Percentiles rank a stretch among this genome's conserved stretches.
These are phyloP conservation scores for Macropis europaea DNA, from an alignment of 2,888 invertebrate species.

Conservation along the genomic window DNA sequence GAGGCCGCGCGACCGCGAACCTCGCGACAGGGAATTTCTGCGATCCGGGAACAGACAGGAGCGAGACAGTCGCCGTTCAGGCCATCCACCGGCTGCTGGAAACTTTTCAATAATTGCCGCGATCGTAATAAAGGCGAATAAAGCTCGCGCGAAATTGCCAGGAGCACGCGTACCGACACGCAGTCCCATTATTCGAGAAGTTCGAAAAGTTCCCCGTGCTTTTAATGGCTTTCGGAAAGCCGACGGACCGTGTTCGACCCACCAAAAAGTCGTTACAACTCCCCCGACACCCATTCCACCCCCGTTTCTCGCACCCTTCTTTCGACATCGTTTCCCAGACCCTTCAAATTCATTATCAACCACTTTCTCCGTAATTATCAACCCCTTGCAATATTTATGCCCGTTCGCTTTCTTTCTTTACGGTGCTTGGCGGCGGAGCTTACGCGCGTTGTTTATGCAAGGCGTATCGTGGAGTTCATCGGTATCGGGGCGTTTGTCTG, in stretches of 20 bases:
- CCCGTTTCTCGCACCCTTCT: conserved; percentile 39
- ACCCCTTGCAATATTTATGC: too few species aligned
- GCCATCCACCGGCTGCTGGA: conserved; percentile 27
- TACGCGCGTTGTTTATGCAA: too few species aligned
- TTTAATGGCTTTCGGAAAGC: conserved; percentile 73
- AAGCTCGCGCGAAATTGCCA: conserved; percentile 71
- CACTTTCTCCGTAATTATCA: too few species aligned
- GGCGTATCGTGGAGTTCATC: too few species aligned
- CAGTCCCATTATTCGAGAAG: conserved; percentile 73
- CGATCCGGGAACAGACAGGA: background rate
- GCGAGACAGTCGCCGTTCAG: conserved; percentile 43
- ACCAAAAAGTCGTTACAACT: conserved; percentile 74
- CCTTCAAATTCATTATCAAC: too few species aligned
- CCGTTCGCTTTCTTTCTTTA: too few species aligned
- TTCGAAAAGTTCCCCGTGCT: conserved; percentile 69
- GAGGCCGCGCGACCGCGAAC: background rate
- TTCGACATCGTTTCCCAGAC: conserved; percentile 9
- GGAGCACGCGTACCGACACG: conserved; percentile 67
- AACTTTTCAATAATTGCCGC: conserved; percentile 75
- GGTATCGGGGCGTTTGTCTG: too few species aligned
- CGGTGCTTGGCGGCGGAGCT: too few species aligned
- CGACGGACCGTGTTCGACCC: conserved; percentile 60
- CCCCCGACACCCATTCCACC: conserved; percentile 47
- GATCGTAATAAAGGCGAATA: conserved; percentile 71
- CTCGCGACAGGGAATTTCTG: background rate